These are phyloP conservation scores for Calameuta filiformis DNA, from an alignment of 2,888 invertebrate species.

Conservation along the genomic window DNA sequence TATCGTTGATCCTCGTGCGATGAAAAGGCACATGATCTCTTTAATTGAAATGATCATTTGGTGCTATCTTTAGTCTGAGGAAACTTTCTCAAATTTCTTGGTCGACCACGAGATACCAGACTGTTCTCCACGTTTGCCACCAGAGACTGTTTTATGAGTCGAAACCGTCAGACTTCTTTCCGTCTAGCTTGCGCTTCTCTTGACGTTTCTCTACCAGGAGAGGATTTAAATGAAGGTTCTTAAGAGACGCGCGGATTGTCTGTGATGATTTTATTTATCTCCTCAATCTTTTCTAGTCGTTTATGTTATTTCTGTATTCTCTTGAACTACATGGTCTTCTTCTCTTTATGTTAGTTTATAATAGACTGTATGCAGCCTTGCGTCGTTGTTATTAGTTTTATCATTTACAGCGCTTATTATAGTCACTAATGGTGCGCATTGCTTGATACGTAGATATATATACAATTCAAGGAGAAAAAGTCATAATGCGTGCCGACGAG, in stretches of 20 bases:
- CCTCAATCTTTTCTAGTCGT: neutral
- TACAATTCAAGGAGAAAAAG: neutral
- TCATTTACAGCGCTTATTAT: neutral
- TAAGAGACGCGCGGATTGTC: neutral
- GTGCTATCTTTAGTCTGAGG: constrained; percentile 53
- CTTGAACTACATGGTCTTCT: neutral
- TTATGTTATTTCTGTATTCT: neutral
- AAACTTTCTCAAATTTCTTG: constrained; percentile 50
- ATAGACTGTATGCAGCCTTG: neutral
- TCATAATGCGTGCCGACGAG: neutral
- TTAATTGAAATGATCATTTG: constrained; percentile 7
- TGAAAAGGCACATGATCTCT: neutral
- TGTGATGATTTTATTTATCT: neutral
- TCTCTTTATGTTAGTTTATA: neutral
- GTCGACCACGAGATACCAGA: constrained; percentile 20
- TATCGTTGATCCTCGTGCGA: neutral
- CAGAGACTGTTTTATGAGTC: constrained; percentile 30
- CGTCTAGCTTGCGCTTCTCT: neutral
- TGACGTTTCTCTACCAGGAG: neutral
- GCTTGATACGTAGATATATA: neutral
- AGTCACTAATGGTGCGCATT: neutral
- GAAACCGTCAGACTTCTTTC: neutral
- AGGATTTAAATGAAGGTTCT: neutral
- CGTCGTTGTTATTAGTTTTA: neutral
- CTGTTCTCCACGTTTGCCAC: neutral